Conservation (phyloP, 2,888 invertebrate species). For the Hypercompe scribonia region DNA sequence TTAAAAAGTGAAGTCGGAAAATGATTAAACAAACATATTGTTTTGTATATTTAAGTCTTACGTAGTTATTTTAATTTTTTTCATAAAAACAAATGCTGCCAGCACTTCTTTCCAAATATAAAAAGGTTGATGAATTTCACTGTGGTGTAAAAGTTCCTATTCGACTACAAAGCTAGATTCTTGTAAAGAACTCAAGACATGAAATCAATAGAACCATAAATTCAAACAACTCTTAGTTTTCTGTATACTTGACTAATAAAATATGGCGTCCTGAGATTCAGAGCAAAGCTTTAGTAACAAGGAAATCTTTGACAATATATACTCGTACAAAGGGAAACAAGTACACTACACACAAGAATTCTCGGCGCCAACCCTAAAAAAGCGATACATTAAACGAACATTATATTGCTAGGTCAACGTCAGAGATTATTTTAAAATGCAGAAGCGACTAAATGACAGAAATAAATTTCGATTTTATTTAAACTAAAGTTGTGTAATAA, state of each 20-base stretch:
- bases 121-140: no score
- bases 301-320: slow-evolving; percentile 11
- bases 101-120: no score
- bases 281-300: background rate
- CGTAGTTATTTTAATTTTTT: no score
- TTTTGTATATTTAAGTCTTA: no score
- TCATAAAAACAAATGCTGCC: no score
- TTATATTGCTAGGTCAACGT: slow-evolving; percentile 10
- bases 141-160: background rate
- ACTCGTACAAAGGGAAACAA: slow-evolving; percentile 9
- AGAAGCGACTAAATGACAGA: background rate
- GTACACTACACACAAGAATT: slow-evolving; percentile 12
- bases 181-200: background rate
- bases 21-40: no score
- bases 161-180: background rate
- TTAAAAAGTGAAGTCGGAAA: no score
- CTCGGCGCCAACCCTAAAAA: slow-evolving; percentile 12
- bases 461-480: background rate
- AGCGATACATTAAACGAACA: slow-evolving; percentile 18
- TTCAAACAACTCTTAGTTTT: background rate
- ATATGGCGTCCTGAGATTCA: background rate
- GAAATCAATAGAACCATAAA: background rate
- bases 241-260: background rate
- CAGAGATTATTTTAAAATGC: background rate
- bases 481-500: no score